Percentiles rank a stretch among this genome's conserved stretches.
These are phyloP conservation scores for Nymphicus hollandicus DNA, from an alignment of 2,113 vertebrate species.

Conservation along the genomic window DNA sequence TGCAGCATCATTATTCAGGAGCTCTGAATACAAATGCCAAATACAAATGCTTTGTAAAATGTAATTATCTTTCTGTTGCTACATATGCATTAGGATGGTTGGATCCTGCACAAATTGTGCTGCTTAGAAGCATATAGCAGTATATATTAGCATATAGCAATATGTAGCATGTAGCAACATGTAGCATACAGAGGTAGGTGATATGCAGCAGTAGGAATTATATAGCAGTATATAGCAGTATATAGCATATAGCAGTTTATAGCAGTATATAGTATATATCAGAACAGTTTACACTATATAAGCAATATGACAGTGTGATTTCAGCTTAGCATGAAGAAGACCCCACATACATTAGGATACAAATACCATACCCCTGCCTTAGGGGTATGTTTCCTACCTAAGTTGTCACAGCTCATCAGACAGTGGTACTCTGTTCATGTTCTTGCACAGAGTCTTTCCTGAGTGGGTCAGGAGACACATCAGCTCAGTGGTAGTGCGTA, in stretches of 20 bases:
- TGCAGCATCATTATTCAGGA: neutral
- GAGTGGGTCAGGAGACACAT: neutral
- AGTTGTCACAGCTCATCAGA: neutral
- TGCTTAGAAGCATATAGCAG: neutral
- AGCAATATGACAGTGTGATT: neutral
- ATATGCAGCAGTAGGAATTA: neutral
- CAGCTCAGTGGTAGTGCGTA: neutral
- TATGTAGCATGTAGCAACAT: neutral
- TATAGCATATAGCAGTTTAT: neutral
- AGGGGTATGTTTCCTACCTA: accelerated
- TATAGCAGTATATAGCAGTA: neutral
- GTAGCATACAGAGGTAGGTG: neutral
- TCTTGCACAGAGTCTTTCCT: neutral
- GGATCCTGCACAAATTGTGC: neutral
- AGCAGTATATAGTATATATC: neutral
- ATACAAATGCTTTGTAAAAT: neutral
- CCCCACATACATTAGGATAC: accelerated
- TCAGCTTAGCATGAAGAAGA: neutral
- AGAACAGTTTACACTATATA: accelerated
- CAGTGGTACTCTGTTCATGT: too few relatives aligned
- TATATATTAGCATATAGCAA: too few relatives aligned
- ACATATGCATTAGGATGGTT: accelerated
- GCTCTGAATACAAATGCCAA: neutral
- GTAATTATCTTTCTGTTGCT: too few relatives aligned
- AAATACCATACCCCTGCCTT: accelerated